Conservation (phyloP, 2,888 invertebrate species). For the Nomada fucata region DNA sequence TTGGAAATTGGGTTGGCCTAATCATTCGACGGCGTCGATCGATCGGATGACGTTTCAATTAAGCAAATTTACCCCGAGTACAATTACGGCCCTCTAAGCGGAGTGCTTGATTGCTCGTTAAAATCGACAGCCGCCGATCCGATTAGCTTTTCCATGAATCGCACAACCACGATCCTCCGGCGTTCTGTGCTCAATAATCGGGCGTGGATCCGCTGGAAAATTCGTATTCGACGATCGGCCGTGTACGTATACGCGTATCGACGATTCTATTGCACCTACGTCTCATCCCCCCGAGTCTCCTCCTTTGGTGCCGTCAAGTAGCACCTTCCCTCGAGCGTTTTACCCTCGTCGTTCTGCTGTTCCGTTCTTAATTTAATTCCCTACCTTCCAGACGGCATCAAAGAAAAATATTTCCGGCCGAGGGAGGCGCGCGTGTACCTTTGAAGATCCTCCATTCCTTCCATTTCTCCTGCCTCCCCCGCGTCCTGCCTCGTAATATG, state of each 20-base stretch:
- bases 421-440: neutral
- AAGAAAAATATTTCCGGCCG: slow-evolving; percentile 2
- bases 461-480: neutral
- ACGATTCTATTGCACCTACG: neutral
- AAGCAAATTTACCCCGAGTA: neutral
- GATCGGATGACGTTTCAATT: neutral
- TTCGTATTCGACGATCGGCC: neutral
- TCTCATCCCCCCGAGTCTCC: neutral
- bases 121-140: slow-evolving; percentile 8
- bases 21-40: neutral
- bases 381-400: neutral
- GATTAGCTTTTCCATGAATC: neutral
- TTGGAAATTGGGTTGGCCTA: no score
- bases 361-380: slow-evolving; percentile 6
- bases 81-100: neutral
- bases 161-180: neutral
- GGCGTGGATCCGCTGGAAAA: neutral
- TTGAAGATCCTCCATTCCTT: neutral
- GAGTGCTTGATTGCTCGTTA: neutral
- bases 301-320: neutral
- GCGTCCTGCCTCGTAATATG: neutral
- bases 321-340: neutral
- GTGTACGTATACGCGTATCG: neutral
- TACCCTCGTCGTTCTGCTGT: no score
- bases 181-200: neutral